These are phyloP conservation scores for Poecilobothrus nobilitatus DNA, from an alignment of 2,888 invertebrate species.

Conservation along the genomic window DNA sequence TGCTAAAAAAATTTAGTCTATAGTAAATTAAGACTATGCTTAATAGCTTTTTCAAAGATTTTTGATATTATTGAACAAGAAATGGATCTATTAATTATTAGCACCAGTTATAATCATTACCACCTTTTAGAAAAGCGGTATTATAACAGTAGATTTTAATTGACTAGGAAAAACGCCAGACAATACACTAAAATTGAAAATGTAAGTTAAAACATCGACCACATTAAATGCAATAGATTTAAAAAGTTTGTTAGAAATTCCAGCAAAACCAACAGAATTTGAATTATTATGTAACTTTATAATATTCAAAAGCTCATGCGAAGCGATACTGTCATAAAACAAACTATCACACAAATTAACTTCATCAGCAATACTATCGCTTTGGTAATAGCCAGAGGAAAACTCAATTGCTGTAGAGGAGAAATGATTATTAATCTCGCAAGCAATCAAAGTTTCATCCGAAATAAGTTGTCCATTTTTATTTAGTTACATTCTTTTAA, in stretches of 20 bases:
- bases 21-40: not conserved
- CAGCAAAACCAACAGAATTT: not conserved
- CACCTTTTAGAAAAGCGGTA: not conserved
- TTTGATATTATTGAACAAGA: not conserved
- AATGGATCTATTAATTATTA: not conserved
- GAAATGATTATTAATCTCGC: not conserved
- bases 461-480: not conserved
- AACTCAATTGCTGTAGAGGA: not conserved
- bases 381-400: not conserved
- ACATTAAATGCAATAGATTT: not conserved
- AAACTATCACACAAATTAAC: not conserved
- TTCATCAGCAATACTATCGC: not conserved
- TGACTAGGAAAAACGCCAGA: not conserved
- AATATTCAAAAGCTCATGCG: not conserved
- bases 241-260: not conserved
- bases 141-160: not conserved
- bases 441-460: not conserved
- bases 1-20: not conserved
- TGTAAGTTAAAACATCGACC: not conserved
- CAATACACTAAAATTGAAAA: not conserved
- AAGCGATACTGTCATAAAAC: not conserved
- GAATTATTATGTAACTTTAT: not conserved
- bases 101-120: not conserved
- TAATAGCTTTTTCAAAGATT: not conserved
- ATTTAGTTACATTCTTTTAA: not conserved